Evolutionary conservation across 2,888 invertebrate genomes (phyloP), one percentile per base, ranked within the genome.

Genomic region (Cheilosia impressa): DNA sequence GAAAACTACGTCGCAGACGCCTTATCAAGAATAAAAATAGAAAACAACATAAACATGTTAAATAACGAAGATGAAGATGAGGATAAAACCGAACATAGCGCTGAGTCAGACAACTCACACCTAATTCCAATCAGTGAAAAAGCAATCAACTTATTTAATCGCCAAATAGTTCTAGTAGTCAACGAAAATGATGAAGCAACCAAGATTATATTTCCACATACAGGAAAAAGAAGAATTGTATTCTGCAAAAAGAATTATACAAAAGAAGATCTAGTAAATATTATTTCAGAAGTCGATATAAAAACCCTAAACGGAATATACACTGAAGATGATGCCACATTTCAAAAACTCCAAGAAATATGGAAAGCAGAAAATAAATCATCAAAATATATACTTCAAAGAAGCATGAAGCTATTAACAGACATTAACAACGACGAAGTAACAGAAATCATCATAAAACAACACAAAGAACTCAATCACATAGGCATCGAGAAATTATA

Each of bases 101-200:
- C 58, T 22, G 58, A 58, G 31, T 43, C 41, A 58, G 58, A 58
- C 31, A 41, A 58, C 15, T 22, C 41, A 41, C 3, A 10, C 19
- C 22, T 58, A 19, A 58, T 58, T 38, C 58, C 38, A n/a, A 58
- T 58, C n/a, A 58, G 58, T 22, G 58, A 58, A 58, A 38, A 41
- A 22, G 4, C 38, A 15, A 22, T 58, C 2, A 22, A 41, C 41
- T 22, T 22, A 22, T 1, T 22, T 22, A 22, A 22, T 22, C 58
- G 58, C 31, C 58, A 58, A 58, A 58, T 58, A 41, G 17, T 43
- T 41, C 5, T 58, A 31, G 41, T 19, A 19, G 31, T 41, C 58
- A 58, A 41, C 15, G 58, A 22, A 58, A 58, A 58, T 41, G 58
- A 41, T 41, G 4, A 19, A 38, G 17, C 43, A 58, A n/a, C 17